A percentile compares a stretch with the other conserved stretches of the same genome.
Conservation (phyloP, 2,797 vertebrate genomes). For the Tympanoctomys barrerae region DNA sequence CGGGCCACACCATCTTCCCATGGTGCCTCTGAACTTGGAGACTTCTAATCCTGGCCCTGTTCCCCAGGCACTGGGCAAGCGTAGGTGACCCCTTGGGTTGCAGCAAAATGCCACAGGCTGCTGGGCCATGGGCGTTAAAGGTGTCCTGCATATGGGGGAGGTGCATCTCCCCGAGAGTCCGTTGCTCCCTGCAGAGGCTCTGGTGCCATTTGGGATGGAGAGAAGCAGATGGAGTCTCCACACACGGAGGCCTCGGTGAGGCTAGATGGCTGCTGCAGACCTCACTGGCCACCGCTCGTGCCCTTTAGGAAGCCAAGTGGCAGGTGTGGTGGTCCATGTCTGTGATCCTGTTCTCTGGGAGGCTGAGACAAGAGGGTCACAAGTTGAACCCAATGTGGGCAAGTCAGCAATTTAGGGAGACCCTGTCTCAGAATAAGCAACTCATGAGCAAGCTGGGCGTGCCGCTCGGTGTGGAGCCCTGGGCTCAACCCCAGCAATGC, state of each 20-base stretch:
- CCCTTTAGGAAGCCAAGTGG: neutral
- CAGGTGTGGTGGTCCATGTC: neutral
- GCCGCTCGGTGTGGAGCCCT: neutral
- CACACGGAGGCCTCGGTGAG: fast-evolving
- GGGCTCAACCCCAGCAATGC: neutral
- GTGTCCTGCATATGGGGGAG: neutral
- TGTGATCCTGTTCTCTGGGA: neutral
- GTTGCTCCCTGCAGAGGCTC: neutral
- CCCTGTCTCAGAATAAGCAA: neutral
- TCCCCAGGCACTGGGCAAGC: neutral
- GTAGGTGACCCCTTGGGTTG: neutral
- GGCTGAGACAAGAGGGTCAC: neutral
- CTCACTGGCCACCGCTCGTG: fast-evolving
- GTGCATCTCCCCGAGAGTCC: neutral
- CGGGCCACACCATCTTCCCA: neutral
- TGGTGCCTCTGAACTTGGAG: neutral
- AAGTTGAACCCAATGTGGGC: neutral
- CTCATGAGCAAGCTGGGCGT: neutral
- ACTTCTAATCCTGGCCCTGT: neutral
- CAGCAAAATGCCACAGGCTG: neutral
- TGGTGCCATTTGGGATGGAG: fast-evolving
- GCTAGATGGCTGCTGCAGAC: fast-evolving
- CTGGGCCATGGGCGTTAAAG: neutral
- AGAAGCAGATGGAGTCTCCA: neutral
- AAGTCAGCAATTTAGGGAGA: neutral